Conservation (phyloP, 2,888 invertebrate genomes). For the Gandaritis pyraliata region DNA sequence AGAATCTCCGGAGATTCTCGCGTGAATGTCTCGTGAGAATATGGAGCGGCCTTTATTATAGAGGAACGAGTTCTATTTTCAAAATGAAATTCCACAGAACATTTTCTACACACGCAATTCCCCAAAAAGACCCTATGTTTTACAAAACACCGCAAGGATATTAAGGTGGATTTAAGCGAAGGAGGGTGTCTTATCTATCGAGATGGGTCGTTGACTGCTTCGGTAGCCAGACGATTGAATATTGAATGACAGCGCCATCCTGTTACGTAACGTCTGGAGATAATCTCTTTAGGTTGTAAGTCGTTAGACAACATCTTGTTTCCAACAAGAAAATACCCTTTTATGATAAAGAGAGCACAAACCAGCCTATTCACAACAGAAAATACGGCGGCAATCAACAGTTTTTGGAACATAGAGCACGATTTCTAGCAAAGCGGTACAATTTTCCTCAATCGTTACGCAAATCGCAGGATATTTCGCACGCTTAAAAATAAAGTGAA, state of each 20-base stretch:
- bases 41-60: too few species aligned
- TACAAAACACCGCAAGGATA: constrained; percentile 35
- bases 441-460: constrained; percentile 25
- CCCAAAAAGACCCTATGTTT: constrained; percentile 19
- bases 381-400: constrained; percentile 4
- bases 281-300: constrained; percentile 27
- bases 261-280: constrained; percentile 35
- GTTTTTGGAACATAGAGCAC: constrained; percentile 12
- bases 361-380: neutral
- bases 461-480: constrained; percentile 23
- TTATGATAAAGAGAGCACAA: neutral
- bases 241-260: constrained; percentile 46
- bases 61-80: neutral
- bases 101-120: constrained; percentile 1
- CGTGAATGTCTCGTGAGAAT: too few species aligned
- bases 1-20: too few species aligned
- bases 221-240: constrained; percentile 47
- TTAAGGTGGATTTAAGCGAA: constrained; percentile 49
- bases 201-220: constrained; percentile 56
- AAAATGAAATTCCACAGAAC: neutral
- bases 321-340: constrained; percentile 3
- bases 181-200: constrained; percentile 57
- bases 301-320: constrained; percentile 34
- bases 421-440: constrained; percentile 9
- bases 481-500: too few species aligned